phyloP scores from a whole-genome alignment of 2,888 invertebrate genomes.

The Acronicta leporina region DNA sequence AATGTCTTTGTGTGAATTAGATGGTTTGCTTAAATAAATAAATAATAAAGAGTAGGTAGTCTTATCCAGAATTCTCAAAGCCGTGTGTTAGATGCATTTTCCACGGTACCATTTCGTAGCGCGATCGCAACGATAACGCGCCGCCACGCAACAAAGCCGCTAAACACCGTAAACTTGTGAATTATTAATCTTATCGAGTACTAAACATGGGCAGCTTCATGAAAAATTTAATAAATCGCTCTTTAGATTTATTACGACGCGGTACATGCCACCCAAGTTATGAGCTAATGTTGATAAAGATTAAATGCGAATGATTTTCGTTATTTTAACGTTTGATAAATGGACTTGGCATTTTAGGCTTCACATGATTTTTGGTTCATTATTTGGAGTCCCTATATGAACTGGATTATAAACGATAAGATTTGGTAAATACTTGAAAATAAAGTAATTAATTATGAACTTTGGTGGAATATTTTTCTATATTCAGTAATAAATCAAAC shows the following conservation, averaged over 20 bases:
- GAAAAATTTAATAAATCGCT: constrained; percentile 86
- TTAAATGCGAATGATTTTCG: constrained; percentile 59
- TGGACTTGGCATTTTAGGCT: constrained; percentile 16
- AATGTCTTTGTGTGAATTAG: no score
- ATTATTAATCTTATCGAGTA: constrained; percentile 87
- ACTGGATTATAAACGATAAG: constrained; percentile 15
- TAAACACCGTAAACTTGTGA: constrained; percentile 88
- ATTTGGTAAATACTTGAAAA: background rate
- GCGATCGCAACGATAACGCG: constrained; percentile 79
- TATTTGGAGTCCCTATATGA: constrained; percentile 8
- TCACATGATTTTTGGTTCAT: constrained; percentile 29
- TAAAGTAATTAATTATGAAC: no score
- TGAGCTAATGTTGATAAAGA: constrained; percentile 56
- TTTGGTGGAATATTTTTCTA: background rate
- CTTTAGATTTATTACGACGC: constrained; percentile 75
- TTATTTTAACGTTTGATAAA: constrained; percentile 53
- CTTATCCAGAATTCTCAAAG: constrained; percentile 40
- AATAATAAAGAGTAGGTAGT: no score
- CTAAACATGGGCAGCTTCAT: constrained; percentile 79
- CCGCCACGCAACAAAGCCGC: constrained; percentile 82
- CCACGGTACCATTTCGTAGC: constrained; percentile 75
- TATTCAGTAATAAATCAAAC: background rate
- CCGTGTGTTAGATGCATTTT: constrained; percentile 69
- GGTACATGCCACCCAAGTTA: constrained; percentile 53
- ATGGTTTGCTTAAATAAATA: no score